Evolutionary conservation across 92 coral and sea anemone genomes (phyloP).

Genomic region (Epizoanthus rinbou): DNA sequence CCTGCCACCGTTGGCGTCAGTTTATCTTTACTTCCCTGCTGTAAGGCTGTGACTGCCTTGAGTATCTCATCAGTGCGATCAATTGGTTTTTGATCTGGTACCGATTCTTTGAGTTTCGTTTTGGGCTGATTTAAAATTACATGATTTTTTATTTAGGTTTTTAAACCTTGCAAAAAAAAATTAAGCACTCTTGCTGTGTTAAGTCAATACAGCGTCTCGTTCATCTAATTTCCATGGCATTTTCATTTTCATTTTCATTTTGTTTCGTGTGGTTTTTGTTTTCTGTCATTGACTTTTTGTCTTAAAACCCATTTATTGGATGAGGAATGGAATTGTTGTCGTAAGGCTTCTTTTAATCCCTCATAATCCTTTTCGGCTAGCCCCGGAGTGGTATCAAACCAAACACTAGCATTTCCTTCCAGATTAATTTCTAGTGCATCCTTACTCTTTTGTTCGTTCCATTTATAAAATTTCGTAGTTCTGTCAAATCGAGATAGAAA

Average conservation of each 20-base stretch:
- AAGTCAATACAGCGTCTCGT: background rate
- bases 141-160: background rate
- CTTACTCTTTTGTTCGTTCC: background rate
- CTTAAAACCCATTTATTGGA: background rate
- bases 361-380: background rate
- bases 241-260: too few relatives aligned
- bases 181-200: background rate
- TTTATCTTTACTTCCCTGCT: background rate
- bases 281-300: too few relatives aligned
- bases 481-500: too few relatives aligned
- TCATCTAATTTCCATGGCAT: too few relatives aligned
- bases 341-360: background rate
- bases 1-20: too few relatives aligned
- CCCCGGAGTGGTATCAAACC: background rate
- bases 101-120: background rate
- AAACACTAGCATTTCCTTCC: background rate
- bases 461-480: too few relatives aligned
- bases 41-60: background rate
- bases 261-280: background rate
- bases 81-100: background rate
- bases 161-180: background rate
- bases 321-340: background rate
- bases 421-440: background rate
- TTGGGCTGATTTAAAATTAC: background rate
- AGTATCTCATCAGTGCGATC: constrained; percentile 16